Base-by-base conservation (phyloP, 2,888 invertebrate genomes). In the Craniophora ligustri region DNA sequence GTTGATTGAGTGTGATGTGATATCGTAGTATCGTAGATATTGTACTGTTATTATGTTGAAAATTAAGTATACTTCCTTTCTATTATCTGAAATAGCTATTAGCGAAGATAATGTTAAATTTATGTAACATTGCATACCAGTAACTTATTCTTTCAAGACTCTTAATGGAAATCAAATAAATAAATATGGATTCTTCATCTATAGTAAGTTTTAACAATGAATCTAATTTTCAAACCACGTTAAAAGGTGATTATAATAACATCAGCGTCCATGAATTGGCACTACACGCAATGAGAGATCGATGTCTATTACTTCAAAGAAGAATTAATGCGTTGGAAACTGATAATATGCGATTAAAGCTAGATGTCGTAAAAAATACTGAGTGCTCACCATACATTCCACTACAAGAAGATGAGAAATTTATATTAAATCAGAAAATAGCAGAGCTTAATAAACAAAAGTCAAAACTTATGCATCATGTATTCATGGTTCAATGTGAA, bases 401-500 rank as follows among this genome's bases (percentile, higher is more conserved):
- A 21, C 38, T 87, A 15, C 82, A 86, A 76, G 89, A 91, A 56
- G 87, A 90, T 41, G 95, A 95, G 75, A 88, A 93, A 44, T 81
- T 90, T 53, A 74, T 80, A 23, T 81, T 96, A n/a, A 91, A 95
- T 57, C 94, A 94, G 64, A 95, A 95, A 83, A 93, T 97, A 15
- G 95, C 95, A 14, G 95, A 96, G 61, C 88, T 97, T 49, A 95
- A 94, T 10, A 95, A 96, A 73, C 96, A 97, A 79, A 97, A 97
- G 78, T 95, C 95, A 0, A 97, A 97, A 78, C 88, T 97, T 0
- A 94, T 95, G 72, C 96, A 96, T 80, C 97, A 97, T 78, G 94
- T 97, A 21, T 95, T 95, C 72, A 97, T 97, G 96, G 97, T 97
- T 7, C 96, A 97, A 2, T 95, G 95, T 72, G 97, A 97, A 85